Evolutionary conservation across 2,888 invertebrate species (phyloP), one percentile per base, ranked within the genome.

Genomic region (Volucella inflata): DNA sequence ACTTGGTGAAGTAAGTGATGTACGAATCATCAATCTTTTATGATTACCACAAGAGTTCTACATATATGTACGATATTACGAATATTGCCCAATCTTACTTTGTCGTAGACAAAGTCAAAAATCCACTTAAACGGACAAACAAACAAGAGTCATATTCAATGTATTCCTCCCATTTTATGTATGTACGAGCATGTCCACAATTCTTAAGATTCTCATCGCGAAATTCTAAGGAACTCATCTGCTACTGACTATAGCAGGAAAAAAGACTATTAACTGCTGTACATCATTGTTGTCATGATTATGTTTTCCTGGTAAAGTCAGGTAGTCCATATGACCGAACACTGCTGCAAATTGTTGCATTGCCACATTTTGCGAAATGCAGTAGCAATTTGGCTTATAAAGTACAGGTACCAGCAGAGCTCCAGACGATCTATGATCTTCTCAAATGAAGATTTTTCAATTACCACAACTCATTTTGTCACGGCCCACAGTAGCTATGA

Each of bases 391-490:
- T 48, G 53, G 30, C 64, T 36, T 36, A 8, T 40, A 36, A 10
- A 50, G 53, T 11, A 17, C 36, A n/a, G n/a, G n/a, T 2, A 40
- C 12, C 9, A n/a, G n/a, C n/a, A n/a, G n/a, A n/a, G n/a, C 36
- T n/a, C 9, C n/a, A 8, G 38, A 48, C 9, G 9, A 17, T 30
- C 21, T 62, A 21, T 51, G 64, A 40, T 59, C 67, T 40, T 10
- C 53, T 68, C 17, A 62, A 75, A 75, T 67, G 67, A 67, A 75
- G 60, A 80, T 67, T 80, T 80, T 79, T 80, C 79, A 80, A 80
- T 80, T 80, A 80, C 75, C 75, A 80, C 75, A 80, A 80, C 40
- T 80, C 80, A 76, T 71, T 82, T 77, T 82, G 64, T 82, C 81
- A 71, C 81, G 77, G 81, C 59, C 71, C 71, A 82, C 76, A 77